These are phyloP conservation scores for Gymnothorax reevesii DNA, from an alignment of 2,797 vertebrate genomes.

Conservation along the genomic window DNA sequence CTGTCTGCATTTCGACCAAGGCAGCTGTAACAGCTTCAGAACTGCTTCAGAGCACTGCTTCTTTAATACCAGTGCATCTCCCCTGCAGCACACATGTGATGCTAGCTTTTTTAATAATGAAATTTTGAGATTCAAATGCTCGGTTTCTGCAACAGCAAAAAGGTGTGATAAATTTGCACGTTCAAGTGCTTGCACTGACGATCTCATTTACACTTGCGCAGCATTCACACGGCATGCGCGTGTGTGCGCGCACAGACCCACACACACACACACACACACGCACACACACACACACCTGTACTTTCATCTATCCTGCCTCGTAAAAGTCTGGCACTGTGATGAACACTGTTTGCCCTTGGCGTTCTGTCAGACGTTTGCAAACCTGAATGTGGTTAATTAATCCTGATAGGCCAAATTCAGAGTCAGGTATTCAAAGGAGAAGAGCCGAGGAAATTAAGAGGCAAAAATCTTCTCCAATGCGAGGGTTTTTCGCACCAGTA, in stretches of 20 bases:
- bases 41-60: too few species aligned
- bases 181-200: too few species aligned
- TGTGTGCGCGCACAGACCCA: constrained; percentile 10
- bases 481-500: constrained; percentile 49
- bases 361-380: constrained; percentile 74
- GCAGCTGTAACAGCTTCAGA: too few species aligned
- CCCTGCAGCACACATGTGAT: too few species aligned
- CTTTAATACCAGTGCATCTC: too few species aligned
- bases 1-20: not conserved
- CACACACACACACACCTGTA: not conserved
- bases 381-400: constrained; percentile 70
- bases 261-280: constrained; percentile 23
- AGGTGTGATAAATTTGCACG: too few species aligned
- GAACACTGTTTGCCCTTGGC: constrained; percentile 73
- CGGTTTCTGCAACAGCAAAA: too few species aligned
- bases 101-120: too few species aligned
- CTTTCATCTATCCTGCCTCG: not conserved
- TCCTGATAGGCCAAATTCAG: constrained; percentile 47
- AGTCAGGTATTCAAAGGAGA: constrained; percentile 53
- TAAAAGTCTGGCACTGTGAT: constrained; percentile 68
- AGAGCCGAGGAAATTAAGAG: constrained; percentile 46
- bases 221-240: constrained; percentile 17
- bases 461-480: not conserved
- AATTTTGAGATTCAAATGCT: too few species aligned
- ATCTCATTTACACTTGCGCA: constrained; percentile 2